Base-by-base conservation (phyloP, 1,140 invertebrate genomes). In the Drosophila lacteicornis region DNA sequence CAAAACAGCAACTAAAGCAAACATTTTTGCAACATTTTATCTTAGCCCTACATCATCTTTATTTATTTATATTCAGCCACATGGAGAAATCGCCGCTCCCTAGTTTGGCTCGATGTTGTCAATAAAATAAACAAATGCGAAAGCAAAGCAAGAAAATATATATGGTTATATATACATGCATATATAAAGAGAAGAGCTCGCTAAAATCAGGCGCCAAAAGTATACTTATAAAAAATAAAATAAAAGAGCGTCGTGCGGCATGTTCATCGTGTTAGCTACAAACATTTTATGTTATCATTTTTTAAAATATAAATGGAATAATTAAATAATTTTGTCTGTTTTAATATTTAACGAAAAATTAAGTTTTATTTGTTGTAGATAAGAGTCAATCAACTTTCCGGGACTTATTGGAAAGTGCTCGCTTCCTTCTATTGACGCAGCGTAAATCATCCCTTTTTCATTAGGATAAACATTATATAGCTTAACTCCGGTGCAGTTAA, bases 101-200 rank as follows among this genome's bases (percentile, higher is more conserved):
- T 51, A 38, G 59, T 69, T 82, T 78, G 36, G 58, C 53, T 82
- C 58, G 53, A 55, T 66, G 60, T 67, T 51, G 40, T 46, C 42
- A 56, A 60, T 49, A 60, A 58, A 78, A 76, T 53, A 80, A 81
- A 80, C 66, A 71, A 81, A 80, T 56, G 50, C 25, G 53, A 40
- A 45, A 4, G 19, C 59, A 73, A 56, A 43, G 40, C 36, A 33
- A 38, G 6, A n/a, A 58, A 17, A 38, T 25, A 25, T 4, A 49
- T 22, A 43, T 13, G 19, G 12, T 8, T 56, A 43, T 8, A 12
- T 13, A 50, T 15, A 30, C 2, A 42, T 19, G 19, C 2, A 42
- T 38, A 40, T 36, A 47, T 53, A 27, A 38, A 9, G 36, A 33
- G 7, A 42, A 33, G 19, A 50, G 33, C 17, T 65, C 49, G 56